Evolutionary conservation across 2,888 invertebrate genomes (phyloP).

Genomic region (Apamea epomidion): DNA sequence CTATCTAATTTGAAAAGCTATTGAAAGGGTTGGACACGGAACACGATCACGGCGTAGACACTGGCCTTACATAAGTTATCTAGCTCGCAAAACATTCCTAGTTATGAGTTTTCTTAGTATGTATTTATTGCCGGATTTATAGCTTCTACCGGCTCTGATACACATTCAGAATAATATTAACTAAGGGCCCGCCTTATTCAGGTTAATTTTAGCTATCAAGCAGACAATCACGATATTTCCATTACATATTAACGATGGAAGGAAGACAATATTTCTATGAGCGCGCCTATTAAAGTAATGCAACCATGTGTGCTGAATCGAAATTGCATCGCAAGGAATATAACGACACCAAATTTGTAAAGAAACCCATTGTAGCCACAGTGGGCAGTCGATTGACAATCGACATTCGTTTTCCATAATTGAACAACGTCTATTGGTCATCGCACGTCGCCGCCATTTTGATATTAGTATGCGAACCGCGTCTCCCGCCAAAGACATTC

Average conservation of each 20-base stretch:
- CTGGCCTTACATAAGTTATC: background rate
- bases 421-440: slow-evolving; percentile 74
- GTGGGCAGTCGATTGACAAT: slow-evolving; percentile 79
- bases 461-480: slow-evolving; percentile 82
- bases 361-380: slow-evolving; percentile 80
- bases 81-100: slow-evolving; percentile 22
- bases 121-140: slow-evolving; percentile 42
- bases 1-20: background rate
- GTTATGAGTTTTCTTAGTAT: slow-evolving; percentile 34
- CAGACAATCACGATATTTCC: slow-evolving; percentile 65
- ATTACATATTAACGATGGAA: slow-evolving; percentile 62
- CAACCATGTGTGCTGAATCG: slow-evolving; percentile 69
- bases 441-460: slow-evolving; percentile 78
- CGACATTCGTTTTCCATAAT: slow-evolving; percentile 77
- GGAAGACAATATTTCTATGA: slow-evolving; percentile 69
- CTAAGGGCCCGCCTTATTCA: slow-evolving; percentile 44
- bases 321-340: slow-evolving; percentile 69
- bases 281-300: slow-evolving; percentile 65
- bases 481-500: slow-evolving; percentile 86
- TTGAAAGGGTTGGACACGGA: background rate
- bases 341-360: slow-evolving; percentile 78
- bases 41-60: slow-evolving; percentile 1
- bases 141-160: slow-evolving; percentile 36
- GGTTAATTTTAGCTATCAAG: slow-evolving; percentile 62
- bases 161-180: slow-evolving; percentile 51